A percentile compares a stretch with the other conserved stretches of the same genome.
Conservation (phyloP, 37 sponge, comb jelly and placozoan genomes). For the Chondrilla cf. caribensis region DNA sequence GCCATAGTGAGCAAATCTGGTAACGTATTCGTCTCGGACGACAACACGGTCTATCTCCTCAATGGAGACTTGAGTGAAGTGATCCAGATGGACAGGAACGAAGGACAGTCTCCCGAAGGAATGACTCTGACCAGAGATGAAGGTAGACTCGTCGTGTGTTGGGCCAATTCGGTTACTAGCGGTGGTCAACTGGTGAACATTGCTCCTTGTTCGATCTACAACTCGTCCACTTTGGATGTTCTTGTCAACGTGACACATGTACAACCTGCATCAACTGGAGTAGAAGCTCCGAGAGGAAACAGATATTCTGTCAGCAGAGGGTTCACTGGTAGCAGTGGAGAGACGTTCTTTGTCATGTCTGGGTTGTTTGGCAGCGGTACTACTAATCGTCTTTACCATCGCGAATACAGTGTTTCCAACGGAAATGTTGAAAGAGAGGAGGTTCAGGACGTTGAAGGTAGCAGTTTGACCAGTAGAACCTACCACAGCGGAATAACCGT, state of each 20-base stretch:
- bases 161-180: neutral
- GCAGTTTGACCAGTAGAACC: neutral
- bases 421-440: neutral
- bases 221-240: neutral
- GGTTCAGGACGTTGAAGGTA: neutral
- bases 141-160: constrained; percentile 1
- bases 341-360: constrained; percentile 11
- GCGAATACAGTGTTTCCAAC: constrained; percentile 5
- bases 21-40: constrained; percentile 3
- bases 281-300: neutral
- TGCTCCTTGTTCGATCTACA: constrained; percentile 3
- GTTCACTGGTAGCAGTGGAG: neutral
- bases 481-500: neutral
- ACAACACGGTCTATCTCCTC: constrained; percentile 16
- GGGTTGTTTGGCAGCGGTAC: neutral
- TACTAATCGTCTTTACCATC: neutral
- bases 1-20: neutral
- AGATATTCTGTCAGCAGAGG: constrained; percentile 5
- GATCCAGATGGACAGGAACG: neutral
- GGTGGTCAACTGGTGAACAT: neutral
- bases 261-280: neutral
- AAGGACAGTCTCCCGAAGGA: constrained; percentile 4
- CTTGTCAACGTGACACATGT: too few relatives aligned
- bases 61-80: constrained; percentile 1
- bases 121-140: neutral